These are phyloP conservation scores for Rhabdomys dilectus DNA, from an alignment of 2,113 vertebrate species.

Conservation along the genomic window DNA sequence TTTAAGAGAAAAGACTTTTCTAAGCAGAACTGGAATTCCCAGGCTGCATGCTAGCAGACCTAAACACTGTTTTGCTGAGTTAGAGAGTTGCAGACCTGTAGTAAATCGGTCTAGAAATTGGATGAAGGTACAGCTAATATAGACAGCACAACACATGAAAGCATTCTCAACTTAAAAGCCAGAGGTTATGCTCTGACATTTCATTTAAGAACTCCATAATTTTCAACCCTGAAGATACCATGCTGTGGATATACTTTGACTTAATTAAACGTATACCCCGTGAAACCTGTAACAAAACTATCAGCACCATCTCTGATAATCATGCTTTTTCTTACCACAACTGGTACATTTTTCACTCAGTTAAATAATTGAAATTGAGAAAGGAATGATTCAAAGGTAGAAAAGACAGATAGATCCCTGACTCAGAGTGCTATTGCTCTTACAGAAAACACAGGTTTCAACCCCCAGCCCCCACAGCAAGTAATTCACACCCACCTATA, in stretches of 20 bases:
- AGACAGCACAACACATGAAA: neutral
- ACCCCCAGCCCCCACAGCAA: neutral
- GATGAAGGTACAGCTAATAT: conserved; percentile 39
- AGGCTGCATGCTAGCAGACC: neutral
- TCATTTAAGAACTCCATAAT: conserved; percentile 38
- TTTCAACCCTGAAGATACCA: conserved; percentile 15
- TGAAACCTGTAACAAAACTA: neutral
- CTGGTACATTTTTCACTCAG: neutral
- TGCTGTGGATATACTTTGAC: conserved; percentile 20
- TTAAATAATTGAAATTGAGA: conserved; percentile 4
- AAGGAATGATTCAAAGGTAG: neutral
- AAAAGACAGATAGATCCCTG: no score
- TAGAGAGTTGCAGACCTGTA: neutral
- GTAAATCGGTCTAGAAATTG: conserved; percentile 50
- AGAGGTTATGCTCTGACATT: conserved; percentile 48
- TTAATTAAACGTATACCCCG: neutral
- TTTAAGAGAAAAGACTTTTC: conserved; percentile 38
- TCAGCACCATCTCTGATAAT: neutral
- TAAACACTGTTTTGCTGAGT: neutral
- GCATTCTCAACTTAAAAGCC: conserved; percentile 19
- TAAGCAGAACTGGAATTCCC: conserved; percentile 47
- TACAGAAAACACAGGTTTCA: neutral
- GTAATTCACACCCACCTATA: neutral
- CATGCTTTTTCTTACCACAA: neutral
- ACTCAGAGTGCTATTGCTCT: neutral